Evolutionary conservation across 2,888 invertebrate genomes (phyloP), one percentile per base, ranked within the genome.

Genomic region (Scaptomyza flava): DNA sequence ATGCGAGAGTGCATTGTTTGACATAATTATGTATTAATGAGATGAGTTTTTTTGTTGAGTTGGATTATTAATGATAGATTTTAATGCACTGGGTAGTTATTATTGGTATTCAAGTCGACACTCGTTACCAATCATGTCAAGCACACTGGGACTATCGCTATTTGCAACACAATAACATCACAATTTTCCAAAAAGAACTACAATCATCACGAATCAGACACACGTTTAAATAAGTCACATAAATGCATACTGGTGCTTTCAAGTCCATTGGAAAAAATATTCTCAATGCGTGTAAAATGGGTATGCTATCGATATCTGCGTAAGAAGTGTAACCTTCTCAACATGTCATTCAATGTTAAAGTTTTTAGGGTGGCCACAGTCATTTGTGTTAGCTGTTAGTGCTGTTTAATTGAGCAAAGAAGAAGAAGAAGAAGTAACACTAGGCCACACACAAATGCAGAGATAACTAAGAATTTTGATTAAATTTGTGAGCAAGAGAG

Each of bases 381-480:
- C 14, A 2, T 2, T 3, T 38, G 27, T 38, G 23, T 6, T 31
- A 9, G 4, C 30, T 36, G 20, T 63, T 42, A 43, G 42, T 65
- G 52, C 47, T 65, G 53, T 56, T 48, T 65, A 56, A 33, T 65
- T 41, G 20, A 48, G 43, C 38, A 38, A 64, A 52, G 34, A 64
- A 65, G 43, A 63, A 64, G 27, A 27, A 27, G 64, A 65, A 64
- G 45, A 63, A 42, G 64, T 75, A 56, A 75, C 75, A 51, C 23
- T 36, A 7, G 51, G 38, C 61, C 67, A 72, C 52, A 43, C 36
- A 63, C 77, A 75, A 72, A 78, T 78, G 77, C 80, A 52, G 61
- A 80, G 81, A 80, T 81, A 79, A 81, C 81, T 81, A 83, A 66
- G 68, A 74, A 53, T 48, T 46, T 64, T 52, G 12, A 57, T 58